These are phyloP conservation scores for Planiliza haematocheilus DNA, from an alignment of 2,113 vertebrate species.

Conservation along the genomic window DNA sequence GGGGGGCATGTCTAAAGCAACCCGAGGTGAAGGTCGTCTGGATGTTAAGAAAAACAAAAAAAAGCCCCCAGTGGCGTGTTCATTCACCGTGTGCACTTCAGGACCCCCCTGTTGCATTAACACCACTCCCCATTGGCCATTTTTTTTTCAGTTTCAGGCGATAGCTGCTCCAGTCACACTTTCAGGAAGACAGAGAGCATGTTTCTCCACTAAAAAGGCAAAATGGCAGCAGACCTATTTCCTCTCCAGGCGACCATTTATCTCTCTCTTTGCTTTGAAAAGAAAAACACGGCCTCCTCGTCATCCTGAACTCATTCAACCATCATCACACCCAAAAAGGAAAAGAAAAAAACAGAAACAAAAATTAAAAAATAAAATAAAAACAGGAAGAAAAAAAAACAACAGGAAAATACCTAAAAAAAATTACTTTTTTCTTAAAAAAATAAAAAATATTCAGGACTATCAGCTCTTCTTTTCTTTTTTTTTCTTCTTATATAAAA, in stretches of 20 bases:
- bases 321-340: conserved; percentile 74
- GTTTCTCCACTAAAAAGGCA: conserved; percentile 53
- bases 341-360: conserved; percentile 71
- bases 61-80: background rate
- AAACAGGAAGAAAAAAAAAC: conserved; percentile 81
- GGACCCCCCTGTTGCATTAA: conserved; percentile 46
- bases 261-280: conserved; percentile 39
- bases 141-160: conserved; percentile 26
- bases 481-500: conserved; percentile 82
- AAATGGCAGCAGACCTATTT: conserved; percentile 51
- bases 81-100: conserved; percentile 40
- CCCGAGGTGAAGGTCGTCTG: conserved; percentile 7
- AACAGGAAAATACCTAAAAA: conserved; percentile 83
- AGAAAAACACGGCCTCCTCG: conserved; percentile 50
- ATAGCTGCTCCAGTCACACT: conserved; percentile 62
- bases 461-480: conserved; percentile 88
- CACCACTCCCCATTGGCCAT: conserved; percentile 74
- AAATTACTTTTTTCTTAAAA: conserved; percentile 89
- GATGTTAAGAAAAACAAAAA: background rate
- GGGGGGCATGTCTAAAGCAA: background rate
- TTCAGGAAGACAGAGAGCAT: conserved; percentile 67
- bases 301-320: conserved; percentile 84
- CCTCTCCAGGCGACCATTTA: conserved; percentile 31
- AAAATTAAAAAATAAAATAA: conserved; percentile 80
- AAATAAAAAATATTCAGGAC: conserved; percentile 99